Evolutionary conservation across 2,113 vertebrate species (phyloP).

Genomic region (Laticauda laticaudata): DNA sequence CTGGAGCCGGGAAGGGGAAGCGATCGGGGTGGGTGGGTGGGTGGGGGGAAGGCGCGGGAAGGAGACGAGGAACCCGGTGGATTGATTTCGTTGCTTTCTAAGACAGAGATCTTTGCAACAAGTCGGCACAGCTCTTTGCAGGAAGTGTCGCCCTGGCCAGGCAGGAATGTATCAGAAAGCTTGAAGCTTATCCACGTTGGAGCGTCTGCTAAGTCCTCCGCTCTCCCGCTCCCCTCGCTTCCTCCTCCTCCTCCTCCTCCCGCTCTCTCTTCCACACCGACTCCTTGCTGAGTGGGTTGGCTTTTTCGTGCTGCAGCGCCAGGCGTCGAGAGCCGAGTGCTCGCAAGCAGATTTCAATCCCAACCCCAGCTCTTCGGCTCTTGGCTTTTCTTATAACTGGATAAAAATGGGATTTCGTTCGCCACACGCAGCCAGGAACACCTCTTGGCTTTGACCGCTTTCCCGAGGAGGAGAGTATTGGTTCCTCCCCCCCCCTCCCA

Average conservation of each 20-base stretch:
- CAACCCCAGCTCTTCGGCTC: background rate
- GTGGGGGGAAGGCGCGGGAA: background rate
- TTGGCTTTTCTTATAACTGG: background rate
- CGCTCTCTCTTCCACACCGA: background rate
- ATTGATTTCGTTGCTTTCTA: background rate
- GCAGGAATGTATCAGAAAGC: conserved; percentile 19
- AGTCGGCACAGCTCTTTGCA: conserved; percentile 21
- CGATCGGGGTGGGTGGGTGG: background rate
- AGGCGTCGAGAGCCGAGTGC: conserved; percentile 3
- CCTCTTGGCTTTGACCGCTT: background rate
- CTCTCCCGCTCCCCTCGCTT: background rate
- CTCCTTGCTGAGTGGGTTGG: conserved; percentile 6
- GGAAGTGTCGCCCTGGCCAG: conserved; percentile 23
- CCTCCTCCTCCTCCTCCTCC: background rate
- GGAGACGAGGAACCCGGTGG: background rate
- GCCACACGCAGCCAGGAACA: background rate
- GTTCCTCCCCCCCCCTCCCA: background rate
- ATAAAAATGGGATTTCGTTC: conserved; percentile 3
- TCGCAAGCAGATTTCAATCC: background rate
- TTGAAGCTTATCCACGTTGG: conserved; percentile 15
- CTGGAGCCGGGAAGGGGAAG: background rate
- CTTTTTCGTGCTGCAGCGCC: conserved; percentile 10
- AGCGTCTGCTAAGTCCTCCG: background rate
- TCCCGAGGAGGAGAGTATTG: background rate
- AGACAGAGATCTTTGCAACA: conserved; percentile 13